Evolutionary conservation across 1,140 invertebrate genomes (phyloP).

Genomic region (Ericerus pela): DNA sequence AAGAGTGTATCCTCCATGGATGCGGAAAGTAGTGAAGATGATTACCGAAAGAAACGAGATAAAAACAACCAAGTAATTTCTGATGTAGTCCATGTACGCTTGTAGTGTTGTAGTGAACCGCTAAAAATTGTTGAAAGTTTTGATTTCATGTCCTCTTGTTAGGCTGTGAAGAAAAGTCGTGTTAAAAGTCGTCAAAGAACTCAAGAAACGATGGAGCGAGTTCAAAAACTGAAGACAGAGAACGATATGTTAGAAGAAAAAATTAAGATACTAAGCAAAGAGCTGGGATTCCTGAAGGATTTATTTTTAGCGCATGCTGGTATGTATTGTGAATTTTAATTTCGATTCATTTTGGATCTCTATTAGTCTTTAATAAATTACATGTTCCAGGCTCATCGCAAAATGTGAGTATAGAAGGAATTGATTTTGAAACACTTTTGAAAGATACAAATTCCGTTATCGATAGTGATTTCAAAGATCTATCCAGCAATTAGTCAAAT

Average conservation of each 20-base stretch:
- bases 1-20: slow-evolving; percentile 20
- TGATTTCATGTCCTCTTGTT: slow-evolving; percentile 23
- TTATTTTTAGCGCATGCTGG: slow-evolving; percentile 68
- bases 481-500: too few relatives aligned
- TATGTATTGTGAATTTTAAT: slow-evolving; percentile 26
- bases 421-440: slow-evolving; percentile 17
- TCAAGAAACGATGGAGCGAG: slow-evolving; percentile 62
- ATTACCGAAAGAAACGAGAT: slow-evolving; percentile 62
- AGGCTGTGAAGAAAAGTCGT: slow-evolving; percentile 76
- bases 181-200: slow-evolving; percentile 70
- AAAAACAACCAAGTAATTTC: slow-evolving; percentile 61
- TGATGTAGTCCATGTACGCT: not conserved
- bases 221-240: slow-evolving; percentile 59
- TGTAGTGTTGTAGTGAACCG: slow-evolving; percentile 11
- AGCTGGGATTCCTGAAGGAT: slow-evolving; percentile 71
- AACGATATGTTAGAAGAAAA: slow-evolving; percentile 74
- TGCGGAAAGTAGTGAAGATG: slow-evolving; percentile 54
- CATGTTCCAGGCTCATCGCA: slow-evolving; percentile 17
- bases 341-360: not conserved
- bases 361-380: not conserved
- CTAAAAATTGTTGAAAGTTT: not conserved
- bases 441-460: slow-evolving; percentile 16
- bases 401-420: slow-evolving; percentile 15
- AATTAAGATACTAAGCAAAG: slow-evolving; percentile 68
- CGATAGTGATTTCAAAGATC: not conserved